A percentile compares a stretch with the other conserved stretches of the same genome.
Conservation (phyloP, 2,888 invertebrate genomes). For the Clivina fossor region DNA sequence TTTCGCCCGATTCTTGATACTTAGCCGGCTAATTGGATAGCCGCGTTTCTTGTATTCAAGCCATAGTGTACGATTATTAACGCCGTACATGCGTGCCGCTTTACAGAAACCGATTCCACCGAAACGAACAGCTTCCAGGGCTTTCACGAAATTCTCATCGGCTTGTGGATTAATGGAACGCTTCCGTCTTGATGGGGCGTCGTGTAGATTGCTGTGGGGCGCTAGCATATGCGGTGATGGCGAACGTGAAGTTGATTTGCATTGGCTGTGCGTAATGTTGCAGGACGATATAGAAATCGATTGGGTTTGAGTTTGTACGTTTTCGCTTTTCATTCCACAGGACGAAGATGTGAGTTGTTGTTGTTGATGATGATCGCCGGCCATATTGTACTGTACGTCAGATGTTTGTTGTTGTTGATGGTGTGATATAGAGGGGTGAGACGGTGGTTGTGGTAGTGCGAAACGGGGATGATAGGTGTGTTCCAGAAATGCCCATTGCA, state of each 20-base stretch:
- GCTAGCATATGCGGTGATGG: slow-evolving; percentile 53
- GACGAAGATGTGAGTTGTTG: slow-evolving; percentile 41
- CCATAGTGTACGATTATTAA: slow-evolving; percentile 84
- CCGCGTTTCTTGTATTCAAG: slow-evolving; percentile 82
- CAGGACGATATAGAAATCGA: slow-evolving; percentile 40
- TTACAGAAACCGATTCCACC: slow-evolving; percentile 86
- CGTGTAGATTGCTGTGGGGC: slow-evolving; percentile 46
- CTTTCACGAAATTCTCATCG: slow-evolving; percentile 79
- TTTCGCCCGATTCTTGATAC: slow-evolving; percentile 75
- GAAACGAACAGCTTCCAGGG: slow-evolving; percentile 78
- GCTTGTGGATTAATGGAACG: slow-evolving; percentile 78
- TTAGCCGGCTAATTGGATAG: slow-evolving; percentile 77
- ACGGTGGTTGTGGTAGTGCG: slow-evolving; percentile 62
- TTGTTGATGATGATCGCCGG: slow-evolving; percentile 46
- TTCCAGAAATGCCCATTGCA: slow-evolving; percentile 85
- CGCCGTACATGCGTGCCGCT: slow-evolving; percentile 80
- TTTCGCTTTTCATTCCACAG: slow-evolving; percentile 34
- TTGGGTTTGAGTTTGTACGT: slow-evolving; percentile 32
- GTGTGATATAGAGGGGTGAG: no score
- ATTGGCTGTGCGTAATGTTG: slow-evolving; percentile 44
- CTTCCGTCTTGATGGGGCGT: slow-evolving; percentile 60
- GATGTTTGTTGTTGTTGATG: slow-evolving; percentile 53
- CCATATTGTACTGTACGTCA: slow-evolving; percentile 48
- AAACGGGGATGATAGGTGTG: slow-evolving; percentile 73
- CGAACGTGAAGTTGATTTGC: slow-evolving; percentile 45